phyloP scores from a whole-genome alignment of 2,888 invertebrate genomes.

The Glaucopsyche alexis region DNA sequence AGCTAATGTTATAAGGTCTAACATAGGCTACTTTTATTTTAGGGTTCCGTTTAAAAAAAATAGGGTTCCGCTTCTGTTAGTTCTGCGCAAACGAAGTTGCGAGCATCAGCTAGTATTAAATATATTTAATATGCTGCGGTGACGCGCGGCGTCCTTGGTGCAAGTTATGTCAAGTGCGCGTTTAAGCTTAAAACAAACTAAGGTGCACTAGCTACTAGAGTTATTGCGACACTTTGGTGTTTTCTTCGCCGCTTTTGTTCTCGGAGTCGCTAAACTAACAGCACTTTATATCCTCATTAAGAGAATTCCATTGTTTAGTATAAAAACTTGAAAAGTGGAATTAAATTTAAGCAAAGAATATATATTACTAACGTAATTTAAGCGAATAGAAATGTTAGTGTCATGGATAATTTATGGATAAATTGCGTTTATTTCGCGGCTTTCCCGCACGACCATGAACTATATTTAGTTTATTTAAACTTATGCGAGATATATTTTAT shows the following conservation, averaged over 20 bases:
- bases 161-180: conserved; percentile 48
- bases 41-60: too few species aligned
- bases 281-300: conserved; percentile 30
- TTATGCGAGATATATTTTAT: not conserved
- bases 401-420: conserved; percentile 24
- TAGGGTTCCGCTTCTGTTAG: too few species aligned
- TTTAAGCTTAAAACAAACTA: conserved; percentile 49
- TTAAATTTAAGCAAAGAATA: conserved; percentile 28
- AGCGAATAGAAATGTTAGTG: conserved; percentile 28
- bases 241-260: conserved; percentile 29
- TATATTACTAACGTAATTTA: too few species aligned
- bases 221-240: conserved; percentile 33
- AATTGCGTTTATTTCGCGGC: conserved; percentile 12
- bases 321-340: conserved; percentile 29
- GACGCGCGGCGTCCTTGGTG: conserved; percentile 53
- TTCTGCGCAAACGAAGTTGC: too few species aligned
- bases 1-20: too few species aligned
- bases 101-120: conserved; percentile 63
- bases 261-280: conserved; percentile 27
- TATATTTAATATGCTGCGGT: conserved; percentile 56
- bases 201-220: conserved; percentile 31
- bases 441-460: not conserved
- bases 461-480: not conserved
- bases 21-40: too few species aligned
- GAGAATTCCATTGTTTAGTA: conserved; percentile 29